Base-by-base conservation (phyloP, 2,888 invertebrate species). In the Nysson spinosus region DNA sequence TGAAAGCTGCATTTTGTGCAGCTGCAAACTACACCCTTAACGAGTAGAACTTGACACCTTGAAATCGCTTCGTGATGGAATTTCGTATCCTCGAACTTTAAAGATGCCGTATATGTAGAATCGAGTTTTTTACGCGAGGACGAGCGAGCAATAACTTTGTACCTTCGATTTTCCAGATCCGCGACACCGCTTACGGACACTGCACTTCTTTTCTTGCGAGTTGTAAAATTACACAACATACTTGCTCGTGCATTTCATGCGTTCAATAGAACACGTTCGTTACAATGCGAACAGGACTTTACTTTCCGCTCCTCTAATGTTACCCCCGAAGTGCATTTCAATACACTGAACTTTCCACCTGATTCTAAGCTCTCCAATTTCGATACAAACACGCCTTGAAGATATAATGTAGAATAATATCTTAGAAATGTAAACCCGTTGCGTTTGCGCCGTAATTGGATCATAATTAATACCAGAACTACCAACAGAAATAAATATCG, bases 21-120 rank as follows among this genome's bases (percentile, higher is more conserved):
- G 28, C 16, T 11, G 40, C 47, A 30, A n/a, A 9, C 37, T 30
- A 39, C 34, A 16, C 26, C 43, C 60, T 42, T 56, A 67, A 67
- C 64, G 63, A 67, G 67, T 49, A 57, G 17, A 50, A 43, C 57
- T 64, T 63, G 60, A 72, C 72, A 72, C 72, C 69, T 72, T 72
- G 72, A 72, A 65, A 63, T 72, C 72, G 50, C 50, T 60, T 14
- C 69, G 61, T 39, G 68, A 50, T 49, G 72, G 72, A 58, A 68
- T 72, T 72, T 61, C 54, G 58, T 57, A 56, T 46, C 65, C 65
- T 43, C 69, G 26, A 69, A 61, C 55, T 52, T 58, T 66, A 55
- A 55, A 55, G 67, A 55, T 56, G 4, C 56, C 72, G 61, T 56
- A 61, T 63, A 67, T 52, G 61, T 50, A 37, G 63, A 35, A 34